Conservation (phyloP, 2,888 invertebrate genomes). For the Campopleginae sp. region DNA sequence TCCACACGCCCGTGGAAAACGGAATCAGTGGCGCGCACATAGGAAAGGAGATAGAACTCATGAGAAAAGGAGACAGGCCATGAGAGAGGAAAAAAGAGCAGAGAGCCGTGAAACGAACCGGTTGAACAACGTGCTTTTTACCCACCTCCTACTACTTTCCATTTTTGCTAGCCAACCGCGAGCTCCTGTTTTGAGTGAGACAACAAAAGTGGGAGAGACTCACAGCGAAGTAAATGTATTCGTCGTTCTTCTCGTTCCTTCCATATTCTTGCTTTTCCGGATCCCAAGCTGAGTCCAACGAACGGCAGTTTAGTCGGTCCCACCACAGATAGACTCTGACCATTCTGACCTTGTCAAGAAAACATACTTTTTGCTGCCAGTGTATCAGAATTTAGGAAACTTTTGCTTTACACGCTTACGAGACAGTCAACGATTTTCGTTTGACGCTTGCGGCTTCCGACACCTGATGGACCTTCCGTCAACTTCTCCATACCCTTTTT, state of each 20-base stretch:
- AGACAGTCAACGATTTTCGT: conserved; percentile 42
- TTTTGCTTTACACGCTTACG: conserved; percentile 32
- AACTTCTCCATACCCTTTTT: neutral
- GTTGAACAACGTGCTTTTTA: conserved; percentile 33
- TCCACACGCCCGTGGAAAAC: conserved; percentile 41
- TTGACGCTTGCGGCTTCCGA: conserved; percentile 37
- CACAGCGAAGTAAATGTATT: conserved; percentile 48
- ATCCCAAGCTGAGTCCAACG: conserved; percentile 30
- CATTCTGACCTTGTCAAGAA: conserved; percentile 40
- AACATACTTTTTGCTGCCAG: conserved; percentile 22
- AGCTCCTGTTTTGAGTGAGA: conserved; percentile 17
- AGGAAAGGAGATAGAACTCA: conserved; percentile 9
- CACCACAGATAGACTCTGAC: conserved; percentile 36
- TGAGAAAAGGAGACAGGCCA: neutral
- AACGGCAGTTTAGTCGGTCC: neutral
- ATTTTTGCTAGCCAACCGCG: conserved; percentile 44
- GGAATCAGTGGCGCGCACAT: conserved; percentile 34
- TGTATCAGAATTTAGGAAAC: conserved; percentile 20
- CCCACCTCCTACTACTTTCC: conserved; percentile 3
- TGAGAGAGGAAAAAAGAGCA: conserved; percentile 1
- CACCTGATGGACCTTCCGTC: conserved; percentile 42
- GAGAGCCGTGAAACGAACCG: conserved; percentile 30
- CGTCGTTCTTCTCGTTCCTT: neutral
- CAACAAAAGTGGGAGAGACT: neutral
- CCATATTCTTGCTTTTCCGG: conserved; percentile 4